Evolutionary conservation across 2,797 vertebrate species (phyloP).

Genomic region (Rhinella marina): DNA sequence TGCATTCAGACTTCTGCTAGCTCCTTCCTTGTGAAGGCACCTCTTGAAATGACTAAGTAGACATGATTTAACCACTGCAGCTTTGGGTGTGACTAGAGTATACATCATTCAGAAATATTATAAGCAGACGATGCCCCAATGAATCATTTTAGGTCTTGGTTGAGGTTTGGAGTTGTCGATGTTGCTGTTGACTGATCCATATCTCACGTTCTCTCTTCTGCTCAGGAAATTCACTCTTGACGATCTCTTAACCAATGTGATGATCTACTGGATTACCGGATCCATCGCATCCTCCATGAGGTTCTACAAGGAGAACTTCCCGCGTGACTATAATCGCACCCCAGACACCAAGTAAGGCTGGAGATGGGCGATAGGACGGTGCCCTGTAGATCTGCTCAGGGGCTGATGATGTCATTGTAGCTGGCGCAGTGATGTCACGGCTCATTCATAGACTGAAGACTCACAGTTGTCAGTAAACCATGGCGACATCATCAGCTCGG

Average conservation of each 20-base stretch:
- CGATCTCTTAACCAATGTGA: constrained; percentile 85
- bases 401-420: background rate
- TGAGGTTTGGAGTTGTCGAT: no score
- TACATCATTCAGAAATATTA: no score
- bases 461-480: no score
- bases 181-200: background rate
- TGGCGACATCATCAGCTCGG: no score
- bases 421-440: no score
- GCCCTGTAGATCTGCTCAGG: no score
- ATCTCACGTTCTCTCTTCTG: background rate
- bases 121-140: no score
- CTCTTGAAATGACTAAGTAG: background rate
- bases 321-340: constrained; percentile 52
- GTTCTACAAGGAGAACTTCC: constrained; percentile 87
- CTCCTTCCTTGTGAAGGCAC: background rate
- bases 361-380: background rate
- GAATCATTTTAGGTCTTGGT: no score
- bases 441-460: no score
- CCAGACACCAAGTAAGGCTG: constrained; percentile 72
- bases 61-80: no score
- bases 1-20: background rate
- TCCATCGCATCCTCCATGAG: constrained; percentile 86
- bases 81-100: background rate
- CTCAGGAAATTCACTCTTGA: constrained; percentile 84
- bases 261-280: constrained; percentile 91